Conservation (phyloP, 2,888 invertebrate genomes). For the Ophion costatus region DNA sequence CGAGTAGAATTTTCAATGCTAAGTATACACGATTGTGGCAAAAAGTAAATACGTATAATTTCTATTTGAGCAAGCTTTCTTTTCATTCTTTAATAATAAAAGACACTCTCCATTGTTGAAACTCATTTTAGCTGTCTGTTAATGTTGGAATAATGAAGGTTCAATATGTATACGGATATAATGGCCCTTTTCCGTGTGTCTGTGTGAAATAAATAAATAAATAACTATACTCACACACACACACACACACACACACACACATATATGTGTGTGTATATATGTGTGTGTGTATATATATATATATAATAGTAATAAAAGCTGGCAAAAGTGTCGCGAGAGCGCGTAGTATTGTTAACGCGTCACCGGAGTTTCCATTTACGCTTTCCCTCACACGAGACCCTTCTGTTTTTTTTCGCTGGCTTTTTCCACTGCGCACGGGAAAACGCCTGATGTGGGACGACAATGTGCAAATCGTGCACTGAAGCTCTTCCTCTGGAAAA, state of each 20-base stretch:
- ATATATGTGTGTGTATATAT: no score
- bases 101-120: no score
- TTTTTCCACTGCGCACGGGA: not conserved
- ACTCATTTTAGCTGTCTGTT: no score
- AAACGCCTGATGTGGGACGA: slow-evolving; percentile 43
- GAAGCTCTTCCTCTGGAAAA: slow-evolving; percentile 43
- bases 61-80: no score
- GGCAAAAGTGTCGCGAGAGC: slow-evolving; percentile 50
- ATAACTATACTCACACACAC: no score
- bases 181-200: not conserved
- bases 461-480: slow-evolving; percentile 17
- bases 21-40: no score
- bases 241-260: no score
- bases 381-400: slow-evolving; percentile 26
- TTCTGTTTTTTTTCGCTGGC: slow-evolving; percentile 43
- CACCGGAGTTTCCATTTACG: slow-evolving; percentile 58
- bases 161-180: no score
- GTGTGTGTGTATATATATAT: not conserved
- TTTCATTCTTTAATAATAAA: no score
- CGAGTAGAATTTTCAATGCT: no score
- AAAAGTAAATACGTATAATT: no score
- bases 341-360: slow-evolving; percentile 61
- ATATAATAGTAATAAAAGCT: slow-evolving; percentile 52
- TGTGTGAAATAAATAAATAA: not conserved
- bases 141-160: no score